A percentile compares a stretch with the other conserved stretches of the same genome.
Evolutionary conservation across 2,797 vertebrate genomes (phyloP).

Genomic region (Rousettus madagascariensis): DNA sequence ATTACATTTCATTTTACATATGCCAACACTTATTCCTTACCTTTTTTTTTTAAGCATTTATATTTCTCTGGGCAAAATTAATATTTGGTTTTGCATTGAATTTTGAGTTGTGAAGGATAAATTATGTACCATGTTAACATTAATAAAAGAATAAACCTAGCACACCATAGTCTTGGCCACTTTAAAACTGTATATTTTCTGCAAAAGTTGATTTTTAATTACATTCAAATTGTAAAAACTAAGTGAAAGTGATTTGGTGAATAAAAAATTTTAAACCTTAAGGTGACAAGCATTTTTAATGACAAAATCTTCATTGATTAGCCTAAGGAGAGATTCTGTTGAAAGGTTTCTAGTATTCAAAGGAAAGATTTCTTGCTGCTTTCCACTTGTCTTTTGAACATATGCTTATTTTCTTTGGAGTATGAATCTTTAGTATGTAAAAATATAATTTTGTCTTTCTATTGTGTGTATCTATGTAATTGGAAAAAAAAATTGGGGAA

Average conservation of each 20-base stretch:
- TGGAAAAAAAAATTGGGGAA: conserved; percentile 37
- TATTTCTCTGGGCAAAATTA: conserved; percentile 51
- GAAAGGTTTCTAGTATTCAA: conserved; percentile 21
- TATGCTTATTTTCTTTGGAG: conserved; percentile 54
- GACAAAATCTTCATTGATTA: conserved; percentile 42
- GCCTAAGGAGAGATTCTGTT: conserved; percentile 21
- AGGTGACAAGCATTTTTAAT: conserved; percentile 52
- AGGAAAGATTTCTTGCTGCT: conserved; percentile 53
- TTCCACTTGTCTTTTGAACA: conserved; percentile 49
- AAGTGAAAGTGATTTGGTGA: conserved; percentile 53
- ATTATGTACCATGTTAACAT: conserved; percentile 62
- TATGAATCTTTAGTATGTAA: conserved; percentile 9
- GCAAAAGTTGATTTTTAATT: conserved; percentile 61
- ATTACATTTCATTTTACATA: conserved; percentile 45
- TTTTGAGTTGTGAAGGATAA: conserved; percentile 57
- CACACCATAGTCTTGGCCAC: conserved; percentile 14
- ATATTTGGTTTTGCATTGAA: conserved; percentile 62
- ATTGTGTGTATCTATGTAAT: neutral
- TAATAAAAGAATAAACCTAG: conserved; percentile 35
- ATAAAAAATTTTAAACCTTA: conserved; percentile 57
- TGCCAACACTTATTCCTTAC: conserved; percentile 31
- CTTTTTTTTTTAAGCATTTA: conserved; percentile 54
- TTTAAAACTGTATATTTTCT: conserved; percentile 61
- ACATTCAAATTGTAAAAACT: conserved; percentile 41
- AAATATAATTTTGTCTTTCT: conserved; percentile 49